Evolutionary conservation across 2,888 invertebrate genomes (phyloP).

Genomic region (Noctua janthe): DNA sequence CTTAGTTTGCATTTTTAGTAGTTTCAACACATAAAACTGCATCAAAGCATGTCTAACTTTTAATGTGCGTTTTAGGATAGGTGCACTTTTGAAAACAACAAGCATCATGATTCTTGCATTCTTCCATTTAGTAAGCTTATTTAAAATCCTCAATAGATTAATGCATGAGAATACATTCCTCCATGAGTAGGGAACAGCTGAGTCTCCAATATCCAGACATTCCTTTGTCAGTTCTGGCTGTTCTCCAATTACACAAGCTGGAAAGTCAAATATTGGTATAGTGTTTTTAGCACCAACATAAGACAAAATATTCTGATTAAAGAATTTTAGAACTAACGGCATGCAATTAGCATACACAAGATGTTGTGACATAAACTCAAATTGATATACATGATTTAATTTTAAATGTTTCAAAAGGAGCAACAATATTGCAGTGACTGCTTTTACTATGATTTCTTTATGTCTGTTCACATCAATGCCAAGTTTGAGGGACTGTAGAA

Average conservation of each 20-base stretch:
- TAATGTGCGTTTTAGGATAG: conserved; percentile 98
- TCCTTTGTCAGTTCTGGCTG: conserved; percentile 98
- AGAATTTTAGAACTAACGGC: conserved; percentile 99
- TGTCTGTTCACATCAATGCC: conserved; percentile 99
- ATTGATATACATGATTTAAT: conserved; percentile 99
- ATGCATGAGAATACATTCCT: conserved; percentile 99
- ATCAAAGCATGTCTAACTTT: conserved; percentile 99
- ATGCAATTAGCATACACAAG: conserved; percentile 99
- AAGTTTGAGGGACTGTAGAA: conserved; percentile 97
- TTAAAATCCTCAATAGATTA: conserved; percentile 98
- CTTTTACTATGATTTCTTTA: conserved; percentile 99
- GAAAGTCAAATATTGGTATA: conserved; percentile 98
- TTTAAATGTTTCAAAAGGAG: conserved; percentile 99
- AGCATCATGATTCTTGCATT: conserved; percentile 99
- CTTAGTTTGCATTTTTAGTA: conserved; percentile 99
- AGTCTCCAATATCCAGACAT: conserved; percentile 96
- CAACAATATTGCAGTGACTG: conserved; percentile 96
- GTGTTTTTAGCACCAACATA: conserved; percentile 98
- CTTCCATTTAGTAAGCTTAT: conserved; percentile 99
- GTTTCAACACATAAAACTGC: conserved; percentile 99
- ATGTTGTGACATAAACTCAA: conserved; percentile 99
- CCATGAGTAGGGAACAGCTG: conserved; percentile 97
- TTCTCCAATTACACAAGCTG: conserved; percentile 98
- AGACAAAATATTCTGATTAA: conserved; percentile 99
- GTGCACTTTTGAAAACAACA: conserved; percentile 99